phyloP scores from a whole-genome alignment of 1,140 invertebrate species.

The Ditylenchus dipsaci region DNA sequence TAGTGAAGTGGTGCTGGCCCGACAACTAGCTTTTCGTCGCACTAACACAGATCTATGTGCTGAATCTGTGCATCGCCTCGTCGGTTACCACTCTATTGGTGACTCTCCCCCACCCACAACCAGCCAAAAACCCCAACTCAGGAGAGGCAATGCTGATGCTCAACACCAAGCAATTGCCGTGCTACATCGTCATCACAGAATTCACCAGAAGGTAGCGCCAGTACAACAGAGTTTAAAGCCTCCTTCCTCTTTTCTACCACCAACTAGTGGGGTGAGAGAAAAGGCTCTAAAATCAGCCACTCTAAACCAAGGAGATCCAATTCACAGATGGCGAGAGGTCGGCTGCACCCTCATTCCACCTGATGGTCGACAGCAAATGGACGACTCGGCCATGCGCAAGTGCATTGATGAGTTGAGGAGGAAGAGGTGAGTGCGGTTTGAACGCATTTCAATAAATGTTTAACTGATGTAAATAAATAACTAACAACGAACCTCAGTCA shows the following conservation, averaged over 20 bases:
- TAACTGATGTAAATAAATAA: background rate
- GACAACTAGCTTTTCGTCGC: constrained; percentile 30
- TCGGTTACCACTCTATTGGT: background rate
- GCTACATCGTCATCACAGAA: constrained; percentile 3
- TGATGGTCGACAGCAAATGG: constrained; percentile 19
- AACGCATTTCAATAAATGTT: constrained; percentile 4
- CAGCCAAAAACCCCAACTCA: background rate
- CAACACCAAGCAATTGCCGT: background rate
- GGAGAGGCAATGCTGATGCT: background rate
- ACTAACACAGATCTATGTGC: constrained; percentile 33
- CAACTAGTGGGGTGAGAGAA: background rate
- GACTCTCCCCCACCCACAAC: background rate
- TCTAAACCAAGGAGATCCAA: background rate
- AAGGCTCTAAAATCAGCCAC: background rate
- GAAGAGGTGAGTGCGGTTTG: constrained; percentile 37
- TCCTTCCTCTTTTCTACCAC: background rate
- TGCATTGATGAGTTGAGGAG: constrained; percentile 42
- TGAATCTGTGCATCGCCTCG: background rate
- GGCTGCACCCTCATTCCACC: constrained; percentile 28
- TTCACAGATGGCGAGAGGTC: background rate
- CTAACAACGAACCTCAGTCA: no score
- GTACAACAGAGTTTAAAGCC: background rate
- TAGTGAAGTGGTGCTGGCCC: constrained; percentile 14
- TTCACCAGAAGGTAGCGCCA: constrained; percentile 8
- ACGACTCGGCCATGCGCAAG: constrained; percentile 29